Evolutionary conservation across 1,140 invertebrate genomes (phyloP).

Genomic region (Drosophila takahashii): DNA sequence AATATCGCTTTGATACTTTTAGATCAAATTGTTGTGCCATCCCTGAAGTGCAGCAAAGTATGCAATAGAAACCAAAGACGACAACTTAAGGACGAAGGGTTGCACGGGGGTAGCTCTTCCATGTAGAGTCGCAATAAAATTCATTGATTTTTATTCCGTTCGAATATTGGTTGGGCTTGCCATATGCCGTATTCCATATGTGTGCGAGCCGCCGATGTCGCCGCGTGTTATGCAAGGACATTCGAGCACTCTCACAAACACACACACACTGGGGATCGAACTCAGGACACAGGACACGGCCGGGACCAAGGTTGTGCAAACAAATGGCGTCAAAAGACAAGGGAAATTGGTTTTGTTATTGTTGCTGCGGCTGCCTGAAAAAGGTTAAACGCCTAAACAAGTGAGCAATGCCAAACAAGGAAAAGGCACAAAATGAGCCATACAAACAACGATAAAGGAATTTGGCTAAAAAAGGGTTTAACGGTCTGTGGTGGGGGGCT

Average conservation of each 20-base stretch:
- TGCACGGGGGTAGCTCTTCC: constrained; percentile 8
- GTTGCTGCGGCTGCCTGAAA: constrained; percentile 46
- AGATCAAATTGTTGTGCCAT: not conserved
- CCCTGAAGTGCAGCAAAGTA: constrained; percentile 44
- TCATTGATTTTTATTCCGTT: constrained; percentile 71
- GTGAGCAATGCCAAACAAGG: constrained; percentile 76
- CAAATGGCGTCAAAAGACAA: constrained; percentile 78
- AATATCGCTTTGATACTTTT: not conserved
- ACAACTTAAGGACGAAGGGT: constrained; percentile 13
- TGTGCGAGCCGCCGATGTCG: constrained; percentile 46
- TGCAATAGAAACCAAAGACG: constrained; percentile 34
- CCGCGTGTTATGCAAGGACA: constrained; percentile 42
- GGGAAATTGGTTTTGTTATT: constrained; percentile 62
- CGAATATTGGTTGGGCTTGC: constrained; percentile 53
- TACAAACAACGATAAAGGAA: constrained; percentile 58
- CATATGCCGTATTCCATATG: constrained; percentile 29
- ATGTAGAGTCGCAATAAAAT: constrained; percentile 68
- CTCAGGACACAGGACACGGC: constrained; percentile 14
- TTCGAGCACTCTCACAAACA: not conserved
- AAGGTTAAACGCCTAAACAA: constrained; percentile 78
- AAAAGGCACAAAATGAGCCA: constrained; percentile 68
- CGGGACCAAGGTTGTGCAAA: constrained; percentile 68
- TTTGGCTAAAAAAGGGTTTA: constrained; percentile 30
- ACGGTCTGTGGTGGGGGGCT: not conserved
- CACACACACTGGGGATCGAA: too few relatives aligned